Evolutionary conservation across 2,888 invertebrate genomes (phyloP), one percentile per base, ranked within the genome.

Genomic region (Drosophila limbata): DNA sequence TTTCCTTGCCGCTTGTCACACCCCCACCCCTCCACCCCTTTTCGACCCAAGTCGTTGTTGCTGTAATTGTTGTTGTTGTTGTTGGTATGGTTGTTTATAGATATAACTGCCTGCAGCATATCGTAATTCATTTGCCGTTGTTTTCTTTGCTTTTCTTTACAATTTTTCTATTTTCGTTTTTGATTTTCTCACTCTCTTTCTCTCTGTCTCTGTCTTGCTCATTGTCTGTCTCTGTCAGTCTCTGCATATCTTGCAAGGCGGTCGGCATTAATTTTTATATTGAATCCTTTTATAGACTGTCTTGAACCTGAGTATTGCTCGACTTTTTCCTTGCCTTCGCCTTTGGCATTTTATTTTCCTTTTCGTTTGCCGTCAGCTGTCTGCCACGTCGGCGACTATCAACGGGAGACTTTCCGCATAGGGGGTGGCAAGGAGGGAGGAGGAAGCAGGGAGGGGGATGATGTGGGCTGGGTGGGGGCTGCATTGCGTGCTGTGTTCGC

Each of bases 41-140:
- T n/a, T n/a, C n/a, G n/a, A n/a, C n/a, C n/a, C n/a, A n/a, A n/a
- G 57, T 53, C 39, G 42, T 45, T 53, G 37, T 19, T 17, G 11
- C 19, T 56, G 15, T 15, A 5, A 11, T 42, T 19, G 31, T 25
- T 31, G 40, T 33, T 50, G 37, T 21, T 39, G 44, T 37, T 60
- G 31, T 39, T 35, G 28, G 60, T 59, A 56, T 51, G 53, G 39
- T 67, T 81, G 65, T 70, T 81, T 81, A 81, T 81, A 55, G 55
- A 66, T 63, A 63, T 70, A 56, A 77, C 80, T 73, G 82, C 69
- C 87, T 72, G 74, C 74, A 83, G 84, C 84, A 81, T 83, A 86
- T 86, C 87, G 79, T 86, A 83, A 83, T 81, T 83, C 82, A 83
- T 87, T 83, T 82, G 73, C 37, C 73, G 69, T 75, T 77, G 68